Base-by-base conservation (phyloP, 2,113 vertebrate species). In the Genyomyrus donnyi region DNA sequence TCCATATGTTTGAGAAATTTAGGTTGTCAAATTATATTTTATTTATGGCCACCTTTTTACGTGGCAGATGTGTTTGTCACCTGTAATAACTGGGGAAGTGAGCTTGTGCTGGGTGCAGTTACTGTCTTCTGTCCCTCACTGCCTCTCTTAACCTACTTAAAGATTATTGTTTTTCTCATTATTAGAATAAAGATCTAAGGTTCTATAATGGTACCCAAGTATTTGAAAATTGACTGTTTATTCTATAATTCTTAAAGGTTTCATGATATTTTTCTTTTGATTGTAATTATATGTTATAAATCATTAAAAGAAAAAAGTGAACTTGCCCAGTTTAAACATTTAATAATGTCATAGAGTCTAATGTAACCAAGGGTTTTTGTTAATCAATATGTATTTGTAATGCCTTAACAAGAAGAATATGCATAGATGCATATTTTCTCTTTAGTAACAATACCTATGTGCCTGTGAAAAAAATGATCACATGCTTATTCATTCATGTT, bases 211-310 rank as follows among this genome's bases (percentile, higher is more conserved):
- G 66, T 74, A 74, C 31, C 27, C 66, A 74, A 5, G 9, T 39
- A 77, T 77, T 39, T 80, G 39, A 80, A 77, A 77, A 42, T 35
- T 35, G 5, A 39, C 35, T 19, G 35, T 17, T n/a, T 10, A 42
- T 80, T 77, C 39, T 80, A 0, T 80, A 52, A 52, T 39, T 87
- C 31, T 52, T 52, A 11, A 52, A 21, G 85, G 85, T 35, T 53
- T 35, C 21, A 45, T 62, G 1, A 45, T n/a, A 88, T 56, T 24
- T 58, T 45, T 9, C 19, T 89, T n/a, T 50, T n/a, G 24, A 86
- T 84, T 85, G 46, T 46, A 85, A 46, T 85, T 85, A 27, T 48
- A 24, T 85, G 74, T 42, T 80, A 80, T 80, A 80, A 80, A 80
- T 80, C 74, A 80, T 80, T 80, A 39, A 80, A 80, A 19, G 31